Evolutionary conservation across 2,888 invertebrate genomes (phyloP), one percentile per base, ranked within the genome.

Genomic region (Nymphalis c-album): DNA sequence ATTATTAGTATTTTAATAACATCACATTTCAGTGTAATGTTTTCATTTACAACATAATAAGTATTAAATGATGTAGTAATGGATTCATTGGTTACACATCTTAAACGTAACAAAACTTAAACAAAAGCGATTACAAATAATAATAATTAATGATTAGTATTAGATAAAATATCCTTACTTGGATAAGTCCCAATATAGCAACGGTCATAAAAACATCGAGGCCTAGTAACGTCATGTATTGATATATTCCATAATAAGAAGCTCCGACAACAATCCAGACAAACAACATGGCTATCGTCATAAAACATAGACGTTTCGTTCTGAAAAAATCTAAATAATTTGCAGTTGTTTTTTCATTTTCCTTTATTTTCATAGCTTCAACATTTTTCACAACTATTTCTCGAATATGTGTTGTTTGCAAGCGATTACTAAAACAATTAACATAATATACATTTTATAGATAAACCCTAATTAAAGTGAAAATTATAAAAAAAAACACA

Each of bases 191-290:
- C 64, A 80, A 61, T 40, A 83, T 69, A 2, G 77, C 71, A 16
- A 82, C 80, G 8, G 80, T 78, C 0, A 82, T 64, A 47, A 81
- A 84, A 50, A 83, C 74, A 73, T 85, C 80, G 0, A 77, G 68
- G 7, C 81, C 84, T 46, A 85, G 71, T 7, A 80, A 74, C 1
- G 83, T 77, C 26, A 80, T 71, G 65, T 85, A 86, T 65, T 87
- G 85, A 71, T 76, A 82, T 51, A 86, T 76, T 10, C 87, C 86
- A 59, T 71, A 88, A 71, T 78, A 86, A 58, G 79, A 80, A 22
- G 78, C 64, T 2, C 86, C 86, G 5, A 77, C 73, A 0, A 80
- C 73, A 22, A 79, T 77, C 84, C 85, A 88, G 2, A 81, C 70
- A 1, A 77, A 63, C 7, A 80, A 68, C 0, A 80, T 78, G 4